Conservation (phyloP, 2,888 invertebrate species). For the Kryphioiulus occultus region DNA sequence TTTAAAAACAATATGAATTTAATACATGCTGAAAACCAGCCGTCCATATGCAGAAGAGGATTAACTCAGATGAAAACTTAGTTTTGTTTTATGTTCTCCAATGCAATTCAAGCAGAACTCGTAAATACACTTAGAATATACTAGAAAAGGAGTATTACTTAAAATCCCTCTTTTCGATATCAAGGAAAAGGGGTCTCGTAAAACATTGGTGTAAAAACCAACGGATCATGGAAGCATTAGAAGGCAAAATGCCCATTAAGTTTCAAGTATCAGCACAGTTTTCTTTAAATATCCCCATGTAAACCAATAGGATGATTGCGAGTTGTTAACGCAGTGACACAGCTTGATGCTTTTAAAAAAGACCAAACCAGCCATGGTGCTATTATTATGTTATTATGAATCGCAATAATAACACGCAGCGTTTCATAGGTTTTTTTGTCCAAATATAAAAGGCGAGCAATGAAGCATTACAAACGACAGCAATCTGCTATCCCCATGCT, state of each 20-base stretch:
- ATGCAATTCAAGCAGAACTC: neutral
- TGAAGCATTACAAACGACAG: neutral
- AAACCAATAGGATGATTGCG: neutral
- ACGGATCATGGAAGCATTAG: conserved; percentile 11
- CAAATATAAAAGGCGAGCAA: neutral
- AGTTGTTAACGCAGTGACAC: neutral
- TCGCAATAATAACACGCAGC: neutral
- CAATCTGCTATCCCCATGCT: neutral
- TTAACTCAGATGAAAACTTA: neutral
- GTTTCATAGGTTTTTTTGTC: neutral
- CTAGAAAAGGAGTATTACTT: neutral
- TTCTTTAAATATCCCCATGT: neutral
- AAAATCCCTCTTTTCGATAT: neutral
- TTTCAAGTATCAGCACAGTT: neutral
- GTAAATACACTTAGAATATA: neutral
- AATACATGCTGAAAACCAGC: too few species aligned
- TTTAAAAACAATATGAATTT: too few species aligned
- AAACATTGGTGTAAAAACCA: conserved; percentile 17
- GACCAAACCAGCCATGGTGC: neutral
- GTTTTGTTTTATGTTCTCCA: neutral
- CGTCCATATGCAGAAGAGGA: neutral
- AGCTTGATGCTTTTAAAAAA: neutral
- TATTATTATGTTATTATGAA: neutral
- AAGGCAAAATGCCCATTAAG: conserved; percentile 5
- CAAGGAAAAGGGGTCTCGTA: neutral